Evolutionary conservation across 37 sponge, comb jelly and placozoan species (phyloP).

Genomic region (Aphrocallistes beatrix): DNA sequence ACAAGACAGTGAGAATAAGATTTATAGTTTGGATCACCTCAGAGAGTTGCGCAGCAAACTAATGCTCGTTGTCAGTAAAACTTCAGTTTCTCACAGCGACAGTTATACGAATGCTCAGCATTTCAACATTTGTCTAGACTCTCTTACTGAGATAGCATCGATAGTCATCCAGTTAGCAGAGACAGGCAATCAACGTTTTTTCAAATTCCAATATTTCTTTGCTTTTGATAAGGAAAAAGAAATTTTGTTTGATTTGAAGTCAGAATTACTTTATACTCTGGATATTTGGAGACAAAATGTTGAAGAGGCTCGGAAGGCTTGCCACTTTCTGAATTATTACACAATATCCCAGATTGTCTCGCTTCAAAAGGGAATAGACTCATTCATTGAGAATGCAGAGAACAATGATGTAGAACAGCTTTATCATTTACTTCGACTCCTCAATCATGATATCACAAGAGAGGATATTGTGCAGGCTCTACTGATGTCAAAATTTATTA

Average conservation of each 20-base stretch:
- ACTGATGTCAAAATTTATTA: no score
- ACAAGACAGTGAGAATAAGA: not conserved
- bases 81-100: not conserved
- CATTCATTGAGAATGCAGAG: not conserved
- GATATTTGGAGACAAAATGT: not conserved
- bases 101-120: not conserved
- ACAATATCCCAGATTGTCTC: not conserved
- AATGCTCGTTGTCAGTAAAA: not conserved
- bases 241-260: not conserved
- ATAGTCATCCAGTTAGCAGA: not conserved
- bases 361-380: not conserved
- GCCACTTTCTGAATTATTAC: not conserved
- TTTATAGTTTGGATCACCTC: not conserved
- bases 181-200: not conserved
- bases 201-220: not conserved
- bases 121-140: not conserved
- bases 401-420: not conserved
- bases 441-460: not conserved
- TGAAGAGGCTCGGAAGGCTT: not conserved
- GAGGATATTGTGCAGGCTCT: not conserved
- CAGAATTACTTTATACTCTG: not conserved
- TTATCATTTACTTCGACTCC: not conserved
- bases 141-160: not conserved
- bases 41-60: constrained; percentile 18
- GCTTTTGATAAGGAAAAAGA: not conserved